Evolutionary conservation across 2,888 invertebrate genomes (phyloP).

Genomic region (Drosophila robusta): DNA sequence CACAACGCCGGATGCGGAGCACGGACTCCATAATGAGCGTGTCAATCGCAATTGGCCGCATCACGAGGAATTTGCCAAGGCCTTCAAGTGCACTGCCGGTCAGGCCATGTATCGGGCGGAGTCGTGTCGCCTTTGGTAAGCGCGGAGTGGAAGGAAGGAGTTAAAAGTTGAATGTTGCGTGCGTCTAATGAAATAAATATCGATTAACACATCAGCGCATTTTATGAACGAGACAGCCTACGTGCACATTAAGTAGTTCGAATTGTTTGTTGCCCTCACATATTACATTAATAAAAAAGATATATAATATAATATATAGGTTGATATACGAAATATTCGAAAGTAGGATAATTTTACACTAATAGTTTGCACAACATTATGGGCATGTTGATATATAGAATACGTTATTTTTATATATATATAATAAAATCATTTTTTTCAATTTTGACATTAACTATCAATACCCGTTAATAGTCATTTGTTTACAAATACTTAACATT

Average conservation of each 20-base stretch:
- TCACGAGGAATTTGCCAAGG: conserved; percentile 66
- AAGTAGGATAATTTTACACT: too few species aligned
- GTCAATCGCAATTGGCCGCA: conserved; percentile 77
- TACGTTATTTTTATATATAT: too few species aligned
- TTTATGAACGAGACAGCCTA: neutral
- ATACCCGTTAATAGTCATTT: too few species aligned
- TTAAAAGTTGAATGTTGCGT: conserved; percentile 33
- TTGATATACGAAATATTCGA: neutral
- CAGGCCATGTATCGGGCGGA: conserved; percentile 58
- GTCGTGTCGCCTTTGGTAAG: conserved; percentile 73
- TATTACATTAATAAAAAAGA: neutral
- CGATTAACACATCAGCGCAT: conserved; percentile 32
- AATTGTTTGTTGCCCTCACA: neutral
- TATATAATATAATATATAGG: neutral
- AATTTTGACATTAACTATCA: too few species aligned
- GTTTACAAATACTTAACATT: neutral
- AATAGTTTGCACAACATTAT: too few species aligned
- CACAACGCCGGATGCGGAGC: conserved; percentile 56
- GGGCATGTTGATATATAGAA: too few species aligned
- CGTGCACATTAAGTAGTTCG: conserved; percentile 6
- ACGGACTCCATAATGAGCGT: conserved; percentile 74
- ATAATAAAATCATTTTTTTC: too few species aligned
- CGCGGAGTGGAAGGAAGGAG: neutral
- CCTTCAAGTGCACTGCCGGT: conserved; percentile 65
- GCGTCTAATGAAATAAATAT: conserved; percentile 30